These are phyloP conservation scores for Ceuthmochares aereus DNA, from an alignment of 2,113 vertebrate genomes.

Conservation along the genomic window DNA sequence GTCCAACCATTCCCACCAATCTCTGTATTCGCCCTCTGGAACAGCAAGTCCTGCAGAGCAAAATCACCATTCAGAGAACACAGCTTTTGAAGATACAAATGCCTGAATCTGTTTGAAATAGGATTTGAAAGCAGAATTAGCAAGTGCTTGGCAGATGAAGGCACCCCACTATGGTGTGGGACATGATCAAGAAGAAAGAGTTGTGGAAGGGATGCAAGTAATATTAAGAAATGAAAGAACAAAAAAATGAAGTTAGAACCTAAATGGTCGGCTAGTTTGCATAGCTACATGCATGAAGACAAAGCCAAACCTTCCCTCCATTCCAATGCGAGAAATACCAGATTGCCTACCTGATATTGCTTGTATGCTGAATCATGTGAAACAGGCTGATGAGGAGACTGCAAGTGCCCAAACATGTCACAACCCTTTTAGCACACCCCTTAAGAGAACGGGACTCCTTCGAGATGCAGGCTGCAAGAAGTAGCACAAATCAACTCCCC, in stretches of 20 bases:
- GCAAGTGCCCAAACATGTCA: rapidly evolving
- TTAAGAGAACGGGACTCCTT: not conserved
- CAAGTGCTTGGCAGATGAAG: not conserved
- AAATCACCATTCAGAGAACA: not conserved
- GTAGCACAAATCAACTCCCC: not conserved
- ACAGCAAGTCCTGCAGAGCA: not conserved
- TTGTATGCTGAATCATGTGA: rapidly evolving
- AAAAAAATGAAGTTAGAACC: not conserved
- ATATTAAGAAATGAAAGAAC: not conserved
- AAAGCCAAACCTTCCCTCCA: not conserved
- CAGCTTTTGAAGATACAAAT: not conserved
- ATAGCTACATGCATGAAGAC: not conserved
- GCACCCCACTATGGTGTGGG: not conserved
- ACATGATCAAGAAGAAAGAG: not conserved
- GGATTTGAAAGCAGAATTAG: not conserved
- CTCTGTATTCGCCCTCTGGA: not conserved
- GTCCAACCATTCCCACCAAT: too few relatives aligned
- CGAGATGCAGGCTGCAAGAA: not conserved
- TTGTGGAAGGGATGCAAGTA: not conserved
- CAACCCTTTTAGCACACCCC: rapidly evolving
- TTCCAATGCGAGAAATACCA: not conserved
- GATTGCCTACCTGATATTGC: rapidly evolving
- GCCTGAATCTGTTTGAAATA: not conserved
- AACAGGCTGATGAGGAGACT: not conserved
- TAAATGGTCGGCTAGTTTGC: not conserved